Conservation (phyloP, 2,797 vertebrate species). For the Sebastes steindachneri region DNA sequence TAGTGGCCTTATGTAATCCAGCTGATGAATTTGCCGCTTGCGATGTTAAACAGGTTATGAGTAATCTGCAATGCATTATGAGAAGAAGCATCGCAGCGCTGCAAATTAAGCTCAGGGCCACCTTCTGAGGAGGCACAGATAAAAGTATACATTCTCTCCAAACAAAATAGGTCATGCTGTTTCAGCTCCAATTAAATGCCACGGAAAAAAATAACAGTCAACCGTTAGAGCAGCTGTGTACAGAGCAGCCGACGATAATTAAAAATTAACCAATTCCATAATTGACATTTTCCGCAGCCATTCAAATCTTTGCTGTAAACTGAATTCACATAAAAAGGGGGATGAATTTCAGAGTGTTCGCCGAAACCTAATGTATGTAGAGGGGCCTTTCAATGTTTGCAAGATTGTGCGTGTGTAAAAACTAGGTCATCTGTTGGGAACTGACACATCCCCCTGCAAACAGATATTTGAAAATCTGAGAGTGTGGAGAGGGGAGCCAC, state of each 20-base stretch:
- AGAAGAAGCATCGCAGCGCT: slow-evolving; percentile 50
- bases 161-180: slow-evolving; percentile 86
- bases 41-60: slow-evolving; percentile 63
- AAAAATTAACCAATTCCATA: slow-evolving; percentile 79
- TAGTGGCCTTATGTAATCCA: slow-evolving; percentile 56
- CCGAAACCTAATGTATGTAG: slow-evolving; percentile 69
- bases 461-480: slow-evolving; percentile 81
- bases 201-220: slow-evolving; percentile 71
- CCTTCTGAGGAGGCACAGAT: slow-evolving; percentile 74
- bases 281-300: slow-evolving; percentile 73
- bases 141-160: slow-evolving; percentile 77
- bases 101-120: slow-evolving; percentile 81
- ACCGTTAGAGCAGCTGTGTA: slow-evolving; percentile 67
- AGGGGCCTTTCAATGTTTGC: slow-evolving; percentile 66
- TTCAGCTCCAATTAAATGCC: slow-evolving; percentile 84
- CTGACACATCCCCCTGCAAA: slow-evolving; percentile 84
- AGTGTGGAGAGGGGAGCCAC: slow-evolving; percentile 74
- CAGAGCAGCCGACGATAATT: slow-evolving; percentile 74
- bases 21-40: slow-evolving; percentile 54
- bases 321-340: slow-evolving; percentile 44
- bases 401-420: slow-evolving; percentile 74
- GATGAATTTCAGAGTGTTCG: slow-evolving; percentile 36
- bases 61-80: slow-evolving; percentile 55
- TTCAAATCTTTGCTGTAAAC: slow-evolving; percentile 55
- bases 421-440: slow-evolving; percentile 85